These are phyloP conservation scores for Noctua janthina DNA, from an alignment of 2,888 invertebrate genomes.

Conservation along the genomic window DNA sequence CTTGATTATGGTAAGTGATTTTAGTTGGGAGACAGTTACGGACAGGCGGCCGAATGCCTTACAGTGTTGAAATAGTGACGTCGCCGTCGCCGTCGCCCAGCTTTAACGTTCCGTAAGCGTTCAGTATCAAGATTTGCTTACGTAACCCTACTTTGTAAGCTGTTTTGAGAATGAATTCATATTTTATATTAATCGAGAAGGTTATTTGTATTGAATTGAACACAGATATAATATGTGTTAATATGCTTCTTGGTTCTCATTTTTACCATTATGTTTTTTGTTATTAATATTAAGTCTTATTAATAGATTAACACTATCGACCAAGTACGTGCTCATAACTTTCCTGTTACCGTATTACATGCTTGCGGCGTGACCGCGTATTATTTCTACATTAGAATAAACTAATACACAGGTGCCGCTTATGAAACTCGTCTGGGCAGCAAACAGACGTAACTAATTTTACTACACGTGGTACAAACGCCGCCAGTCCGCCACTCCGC, in stretches of 20 bases:
- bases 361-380: conserved; percentile 30
- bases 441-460: conserved; percentile 80
- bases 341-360: conserved; percentile 35
- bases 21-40: conserved; percentile 67
- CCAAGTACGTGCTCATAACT: conserved; percentile 23
- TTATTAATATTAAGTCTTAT: conserved; percentile 4
- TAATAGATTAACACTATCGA: neutral
- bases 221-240: neutral
- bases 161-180: conserved; percentile 39
- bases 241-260: neutral
- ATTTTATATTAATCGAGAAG: conserved; percentile 27
- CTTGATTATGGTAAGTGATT: conserved; percentile 74
- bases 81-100: conserved; percentile 14
- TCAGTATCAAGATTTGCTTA: conserved; percentile 54
- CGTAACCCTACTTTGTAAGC: conserved; percentile 41
- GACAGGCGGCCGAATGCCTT: conserved; percentile 63
- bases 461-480: conserved; percentile 70
- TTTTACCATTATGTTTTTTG: neutral
- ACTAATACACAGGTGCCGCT: conserved; percentile 64
- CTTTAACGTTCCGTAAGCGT: conserved; percentile 57
- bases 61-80: conserved; percentile 68
- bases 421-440: conserved; percentile 75
- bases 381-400: conserved; percentile 59
- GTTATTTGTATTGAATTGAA: neutral
- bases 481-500: conserved; percentile 21